A percentile compares a stretch with the other conserved stretches of the same genome.
These are phyloP conservation scores for honey bee (Apis mellifera) DNA, from an alignment of 1,140 invertebrate species.

Conservation along the genomic window DNA sequence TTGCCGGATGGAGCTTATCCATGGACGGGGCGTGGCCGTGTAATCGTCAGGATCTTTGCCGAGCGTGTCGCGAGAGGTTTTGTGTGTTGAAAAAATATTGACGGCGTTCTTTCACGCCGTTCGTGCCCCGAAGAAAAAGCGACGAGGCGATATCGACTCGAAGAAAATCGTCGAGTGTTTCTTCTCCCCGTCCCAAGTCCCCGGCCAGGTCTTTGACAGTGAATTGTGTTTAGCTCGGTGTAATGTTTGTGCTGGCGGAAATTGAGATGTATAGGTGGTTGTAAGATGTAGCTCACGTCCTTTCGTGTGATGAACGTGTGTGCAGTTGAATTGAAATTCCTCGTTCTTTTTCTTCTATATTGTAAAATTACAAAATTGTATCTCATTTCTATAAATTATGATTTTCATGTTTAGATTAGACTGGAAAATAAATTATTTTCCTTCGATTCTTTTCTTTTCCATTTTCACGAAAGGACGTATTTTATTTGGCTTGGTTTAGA, in stretches of 20 bases:
- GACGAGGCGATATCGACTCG: neutral
- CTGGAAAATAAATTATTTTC: too few species aligned
- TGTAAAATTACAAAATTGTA: too few species aligned
- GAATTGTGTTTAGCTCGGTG: neutral
- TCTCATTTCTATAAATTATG: too few species aligned
- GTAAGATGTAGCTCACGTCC: neutral
- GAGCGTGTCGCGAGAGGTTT: neutral
- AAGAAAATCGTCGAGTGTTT: neutral
- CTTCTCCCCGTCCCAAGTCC: neutral
- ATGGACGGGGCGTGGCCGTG: constrained; percentile 12
- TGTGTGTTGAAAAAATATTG: constrained; percentile 23
- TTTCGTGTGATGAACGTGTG: neutral
- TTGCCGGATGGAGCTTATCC: neutral
- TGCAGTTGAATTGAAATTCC: neutral
- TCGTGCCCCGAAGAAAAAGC: neutral
- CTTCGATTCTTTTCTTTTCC: too few species aligned
- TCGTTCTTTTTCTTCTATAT: too few species aligned
- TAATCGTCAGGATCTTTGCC: constrained; percentile 24
- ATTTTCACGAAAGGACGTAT: too few species aligned
- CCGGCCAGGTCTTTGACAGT: neutral
- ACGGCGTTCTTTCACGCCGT: neutral
- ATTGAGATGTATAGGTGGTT: too few species aligned
- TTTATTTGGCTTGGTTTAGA: too few species aligned
- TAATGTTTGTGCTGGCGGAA: neutral
- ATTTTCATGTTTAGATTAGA: too few species aligned